These are phyloP conservation scores for Passer domesticus DNA, from an alignment of 2,113 vertebrate genomes.

Conservation along the genomic window DNA sequence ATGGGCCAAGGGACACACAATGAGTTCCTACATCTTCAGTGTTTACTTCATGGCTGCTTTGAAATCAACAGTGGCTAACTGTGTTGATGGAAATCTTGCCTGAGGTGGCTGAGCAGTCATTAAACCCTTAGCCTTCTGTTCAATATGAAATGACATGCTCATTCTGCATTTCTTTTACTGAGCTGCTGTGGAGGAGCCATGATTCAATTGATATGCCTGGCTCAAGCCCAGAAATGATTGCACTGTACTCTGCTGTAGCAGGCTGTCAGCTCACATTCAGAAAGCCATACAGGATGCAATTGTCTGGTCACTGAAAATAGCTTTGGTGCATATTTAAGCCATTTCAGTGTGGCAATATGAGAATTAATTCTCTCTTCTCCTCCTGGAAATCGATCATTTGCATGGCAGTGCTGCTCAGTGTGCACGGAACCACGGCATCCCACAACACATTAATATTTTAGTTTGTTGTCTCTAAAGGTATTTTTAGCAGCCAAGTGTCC, in stretches of 20 bases:
- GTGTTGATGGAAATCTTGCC: conserved; percentile 10
- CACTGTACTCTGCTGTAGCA: background rate
- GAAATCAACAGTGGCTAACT: conserved; percentile 4
- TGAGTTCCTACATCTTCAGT: background rate
- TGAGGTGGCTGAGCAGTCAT: background rate
- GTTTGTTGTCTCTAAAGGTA: background rate
- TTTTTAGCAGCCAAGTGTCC: conserved; percentile 24
- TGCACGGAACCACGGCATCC: background rate
- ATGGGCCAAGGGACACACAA: background rate
- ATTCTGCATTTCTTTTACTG: background rate
- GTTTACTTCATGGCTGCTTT: background rate
- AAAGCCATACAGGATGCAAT: background rate
- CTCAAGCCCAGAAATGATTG: conserved; percentile 12
- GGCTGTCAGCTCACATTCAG: conserved; percentile 20
- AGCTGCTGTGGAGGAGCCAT: background rate
- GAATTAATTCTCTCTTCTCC: background rate
- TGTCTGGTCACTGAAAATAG: conserved; percentile 43
- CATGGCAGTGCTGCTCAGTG: background rate
- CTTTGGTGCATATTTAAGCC: conserved; percentile 13
- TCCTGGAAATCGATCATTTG: background rate
- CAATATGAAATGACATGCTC: background rate
- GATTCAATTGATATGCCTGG: conserved; percentile 34
- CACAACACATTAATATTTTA: conserved; percentile 29
- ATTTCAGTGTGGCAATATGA: background rate
- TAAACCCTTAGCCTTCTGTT: conserved; percentile 35